These are phyloP conservation scores for Hemichromis elongatus DNA, from an alignment of 2,113 vertebrate species.

Conservation along the genomic window DNA sequence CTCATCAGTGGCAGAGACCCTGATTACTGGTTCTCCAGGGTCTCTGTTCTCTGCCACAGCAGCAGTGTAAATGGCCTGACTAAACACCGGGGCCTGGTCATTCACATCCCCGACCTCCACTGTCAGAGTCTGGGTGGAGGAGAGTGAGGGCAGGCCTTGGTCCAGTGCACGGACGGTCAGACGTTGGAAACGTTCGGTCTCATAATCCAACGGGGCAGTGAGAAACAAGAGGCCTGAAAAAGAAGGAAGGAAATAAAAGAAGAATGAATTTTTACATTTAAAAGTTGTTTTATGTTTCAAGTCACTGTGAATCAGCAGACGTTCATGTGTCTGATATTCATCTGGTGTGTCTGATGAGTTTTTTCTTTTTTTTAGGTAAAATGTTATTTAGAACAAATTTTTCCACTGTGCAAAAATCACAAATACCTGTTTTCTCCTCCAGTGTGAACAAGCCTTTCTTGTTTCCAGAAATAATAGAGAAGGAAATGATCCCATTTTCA, in stretches of 20 bases:
- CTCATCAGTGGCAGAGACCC: slow-evolving; percentile 78
- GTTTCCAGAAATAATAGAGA: slow-evolving; percentile 80
- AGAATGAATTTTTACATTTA: not conserved
- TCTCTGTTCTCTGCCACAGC: slow-evolving; percentile 80
- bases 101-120: slow-evolving; percentile 83
- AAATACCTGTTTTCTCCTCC: slow-evolving; percentile 80
- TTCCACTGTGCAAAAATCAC: not conserved
- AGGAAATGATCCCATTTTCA: slow-evolving; percentile 77
- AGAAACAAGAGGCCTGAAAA: slow-evolving; percentile 79
- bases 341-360: not conserved
- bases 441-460: slow-evolving; percentile 74
- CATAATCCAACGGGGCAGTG: slow-evolving; percentile 76
- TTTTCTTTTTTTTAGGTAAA: not conserved
- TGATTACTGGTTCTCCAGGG: slow-evolving; percentile 75
- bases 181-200: slow-evolving; percentile 69
- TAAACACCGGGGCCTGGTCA: slow-evolving; percentile 79
- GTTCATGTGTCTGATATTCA: not conserved
- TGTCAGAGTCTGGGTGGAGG: slow-evolving; percentile 81
- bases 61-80: slow-evolving; percentile 72
- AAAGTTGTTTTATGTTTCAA: not conserved
- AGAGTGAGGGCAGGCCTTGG: slow-evolving; percentile 75
- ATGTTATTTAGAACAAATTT: not conserved
- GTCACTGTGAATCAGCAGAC: not conserved
- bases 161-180: slow-evolving; percentile 79
- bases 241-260: not conserved